These are phyloP conservation scores for Euwallacea fornicatus DNA, from an alignment of 1,140 invertebrate genomes.

Conservation along the genomic window DNA sequence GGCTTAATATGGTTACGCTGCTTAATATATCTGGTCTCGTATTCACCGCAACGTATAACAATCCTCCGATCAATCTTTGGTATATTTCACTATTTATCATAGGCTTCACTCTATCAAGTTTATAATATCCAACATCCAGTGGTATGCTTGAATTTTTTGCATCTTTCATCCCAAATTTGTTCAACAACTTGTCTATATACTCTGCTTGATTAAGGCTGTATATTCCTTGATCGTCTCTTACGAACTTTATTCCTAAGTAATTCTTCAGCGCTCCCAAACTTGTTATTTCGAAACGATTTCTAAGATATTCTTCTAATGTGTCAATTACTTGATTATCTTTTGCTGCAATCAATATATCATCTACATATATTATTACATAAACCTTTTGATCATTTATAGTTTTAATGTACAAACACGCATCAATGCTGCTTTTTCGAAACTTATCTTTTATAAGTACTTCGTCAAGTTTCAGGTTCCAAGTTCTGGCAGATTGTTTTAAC, in stretches of 20 bases:
- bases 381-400: constrained; percentile 42
- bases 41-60: constrained; percentile 52
- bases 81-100: too few relatives aligned
- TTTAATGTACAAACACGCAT: constrained; percentile 50
- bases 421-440: constrained; percentile 46
- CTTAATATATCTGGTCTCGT: constrained; percentile 54
- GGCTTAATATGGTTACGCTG: constrained; percentile 45
- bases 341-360: constrained; percentile 51
- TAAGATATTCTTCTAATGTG: constrained; percentile 38
- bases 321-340: constrained; percentile 39
- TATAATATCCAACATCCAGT: constrained; percentile 20
- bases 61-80: background rate
- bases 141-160: constrained; percentile 17
- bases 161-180: constrained; percentile 15
- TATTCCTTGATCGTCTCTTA: constrained; percentile 7
- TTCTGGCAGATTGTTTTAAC: constrained; percentile 46
- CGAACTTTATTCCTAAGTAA: constrained; percentile 42
- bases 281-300: constrained; percentile 43
- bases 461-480: constrained; percentile 47
- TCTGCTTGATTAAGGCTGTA: constrained; percentile 27
- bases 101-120: constrained; percentile 51
- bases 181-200: constrained; percentile 24
- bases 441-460: constrained; percentile 40
- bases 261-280: constrained; percentile 37
- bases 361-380: constrained; percentile 48